Percentiles rank a stretch among this genome's conserved stretches.
These are phyloP conservation scores for Cordilura impudica DNA, from an alignment of 2,888 invertebrate species.

Conservation along the genomic window DNA sequence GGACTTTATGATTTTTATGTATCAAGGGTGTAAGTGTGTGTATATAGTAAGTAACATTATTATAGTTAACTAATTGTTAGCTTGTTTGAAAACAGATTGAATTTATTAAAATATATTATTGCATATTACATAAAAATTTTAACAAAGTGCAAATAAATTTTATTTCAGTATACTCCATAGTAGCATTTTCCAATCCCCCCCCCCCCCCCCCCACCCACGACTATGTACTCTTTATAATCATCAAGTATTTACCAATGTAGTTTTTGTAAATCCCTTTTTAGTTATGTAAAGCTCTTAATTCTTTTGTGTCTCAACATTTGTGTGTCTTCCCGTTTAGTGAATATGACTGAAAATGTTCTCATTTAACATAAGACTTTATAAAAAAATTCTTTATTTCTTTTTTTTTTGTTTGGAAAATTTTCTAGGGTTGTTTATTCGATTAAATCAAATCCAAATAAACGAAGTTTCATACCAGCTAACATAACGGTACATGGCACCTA, in stretches of 20 bases:
- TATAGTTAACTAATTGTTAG: background rate
- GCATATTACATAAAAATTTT: background rate
- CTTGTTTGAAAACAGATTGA: background rate
- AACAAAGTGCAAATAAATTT: background rate
- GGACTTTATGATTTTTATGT: background rate
- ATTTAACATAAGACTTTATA: background rate
- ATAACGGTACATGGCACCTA: conserved; percentile 75
- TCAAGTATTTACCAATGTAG: conserved; percentile 19
- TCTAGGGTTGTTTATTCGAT: conserved; percentile 76
- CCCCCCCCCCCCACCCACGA: background rate
- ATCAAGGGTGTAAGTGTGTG: background rate
- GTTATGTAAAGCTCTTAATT: background rate
- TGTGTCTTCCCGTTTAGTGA: conserved; percentile 17
- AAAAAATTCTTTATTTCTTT: conserved; percentile 19
- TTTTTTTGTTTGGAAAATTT: conserved; percentile 53
- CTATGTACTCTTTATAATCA: conserved; percentile 22
- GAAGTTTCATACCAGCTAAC: conserved; percentile 75
- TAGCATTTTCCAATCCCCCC: background rate
- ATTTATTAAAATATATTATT: conserved; percentile 2
- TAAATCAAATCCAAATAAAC: conserved; percentile 75
- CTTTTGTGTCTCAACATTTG: conserved; percentile 24
- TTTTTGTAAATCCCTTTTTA: background rate
- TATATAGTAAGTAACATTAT: background rate
- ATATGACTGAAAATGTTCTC: conserved; percentile 16
- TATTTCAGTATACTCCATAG: background rate